Percentiles rank a stretch among this genome's conserved stretches.
Conservation (phyloP, 2,113 vertebrate genomes). For the Chloroceryle aenea region DNA sequence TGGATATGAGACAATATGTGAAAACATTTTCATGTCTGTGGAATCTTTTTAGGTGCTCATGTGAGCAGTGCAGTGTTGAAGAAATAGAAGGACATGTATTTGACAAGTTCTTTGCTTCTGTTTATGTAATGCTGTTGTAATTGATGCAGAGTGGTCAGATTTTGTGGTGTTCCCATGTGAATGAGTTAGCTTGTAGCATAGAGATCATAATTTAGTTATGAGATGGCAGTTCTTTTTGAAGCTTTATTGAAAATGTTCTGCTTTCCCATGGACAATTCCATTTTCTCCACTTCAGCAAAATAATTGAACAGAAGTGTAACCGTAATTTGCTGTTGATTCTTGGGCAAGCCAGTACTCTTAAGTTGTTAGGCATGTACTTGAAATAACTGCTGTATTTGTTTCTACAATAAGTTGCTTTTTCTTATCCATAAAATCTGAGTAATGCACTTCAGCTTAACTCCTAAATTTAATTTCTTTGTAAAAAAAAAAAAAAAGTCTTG, state of each 20-base stretch:
- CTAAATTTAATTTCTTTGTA: neutral
- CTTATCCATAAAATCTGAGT: neutral
- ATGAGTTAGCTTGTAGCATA: neutral
- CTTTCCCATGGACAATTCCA: neutral
- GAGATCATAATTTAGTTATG: neutral
- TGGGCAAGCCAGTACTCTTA: neutral
- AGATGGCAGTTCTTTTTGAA: neutral
- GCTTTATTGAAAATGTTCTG: neutral
- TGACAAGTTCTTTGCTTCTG: neutral
- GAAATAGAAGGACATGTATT: neutral
- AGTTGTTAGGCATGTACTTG: neutral
- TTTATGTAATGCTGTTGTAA: neutral
- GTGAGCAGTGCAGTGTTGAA: neutral
- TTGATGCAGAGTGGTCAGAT: neutral
- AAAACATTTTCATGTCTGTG: neutral
- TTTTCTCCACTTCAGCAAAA: neutral
- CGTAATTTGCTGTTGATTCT: neutral
- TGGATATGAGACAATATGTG: neutral
- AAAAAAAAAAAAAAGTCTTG: neutral
- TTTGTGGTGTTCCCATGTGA: neutral
- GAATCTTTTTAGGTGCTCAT: neutral
- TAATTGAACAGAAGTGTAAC: fast-evolving
- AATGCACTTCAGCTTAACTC: neutral
- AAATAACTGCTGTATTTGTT: neutral
- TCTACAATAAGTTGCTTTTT: neutral